Evolutionary conservation across 2,888 invertebrate species (phyloP), one percentile per base, ranked within the genome.

Genomic region (Megastigmus dorsalis): DNA sequence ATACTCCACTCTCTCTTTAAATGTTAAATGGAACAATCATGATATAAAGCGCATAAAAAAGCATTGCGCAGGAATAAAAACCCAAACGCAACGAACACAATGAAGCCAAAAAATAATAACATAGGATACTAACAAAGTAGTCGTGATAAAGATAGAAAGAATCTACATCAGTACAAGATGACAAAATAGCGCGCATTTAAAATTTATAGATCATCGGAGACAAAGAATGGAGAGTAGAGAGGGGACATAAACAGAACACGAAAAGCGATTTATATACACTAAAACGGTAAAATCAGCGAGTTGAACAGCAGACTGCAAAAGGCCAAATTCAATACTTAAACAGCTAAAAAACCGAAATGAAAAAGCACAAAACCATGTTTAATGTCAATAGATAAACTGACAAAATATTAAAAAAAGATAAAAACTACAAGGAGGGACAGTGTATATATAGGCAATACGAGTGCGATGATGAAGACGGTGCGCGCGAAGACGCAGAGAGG

Each of bases 221-320:
- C 63, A 45, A 50, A 48, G 45, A 26, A 15, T 36, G 18, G 26
- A 63, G 28, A 54, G 13, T 26, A 13, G 33, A 48, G 18, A 60
- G 36, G 23, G 60, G 28, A 48, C 33, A 67, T 60, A 73, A 73
- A 67, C 71, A 71, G 55, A 59, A 36, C 36, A 57, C 20, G 38
- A 13, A 52, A 1, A 43, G 59, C 43, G 57, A 38, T 23, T 41
- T 15, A n/a, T n/a, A n/a, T n/a, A 10, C 23, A n/a, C 10, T 15
- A 18, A 38, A 41, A 41, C 57, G 57, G 38, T 2, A 10, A 7
- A n/a, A 13, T 6, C 26, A 33, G 7, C 7, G 65, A 52, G 54
- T 41, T 52, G 54, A 18, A 23, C 28, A 52, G 52, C 36, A 65
- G 41, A 65, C 38, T 52, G 18, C 41, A 15, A 38, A 1, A 28